phyloP scores from a whole-genome alignment of 2,113 vertebrate species.

The Hydropotes inermis region DNA sequence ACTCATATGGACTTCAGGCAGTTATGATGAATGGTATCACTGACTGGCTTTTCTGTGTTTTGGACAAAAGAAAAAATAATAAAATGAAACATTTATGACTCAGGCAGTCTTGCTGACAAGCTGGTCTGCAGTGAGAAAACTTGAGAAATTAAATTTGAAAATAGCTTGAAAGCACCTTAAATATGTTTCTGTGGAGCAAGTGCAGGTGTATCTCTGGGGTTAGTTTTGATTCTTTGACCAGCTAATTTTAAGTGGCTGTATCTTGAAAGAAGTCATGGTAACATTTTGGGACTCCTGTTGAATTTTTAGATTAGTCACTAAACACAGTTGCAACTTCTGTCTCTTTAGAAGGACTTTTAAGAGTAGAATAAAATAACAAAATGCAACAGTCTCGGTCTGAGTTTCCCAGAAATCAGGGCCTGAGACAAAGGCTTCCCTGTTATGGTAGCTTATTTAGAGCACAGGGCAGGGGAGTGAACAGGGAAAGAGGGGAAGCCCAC shows the following conservation, averaged over 20 bases:
- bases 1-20: neutral
- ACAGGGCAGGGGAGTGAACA: no score
- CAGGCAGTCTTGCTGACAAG: neutral
- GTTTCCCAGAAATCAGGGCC: neutral
- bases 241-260: slow-evolving; percentile 5
- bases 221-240: slow-evolving; percentile 1
- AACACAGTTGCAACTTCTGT: neutral
- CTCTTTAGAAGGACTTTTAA: slow-evolving; percentile 12
- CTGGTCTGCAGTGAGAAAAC: neutral
- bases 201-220: neutral
- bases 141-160: neutral
- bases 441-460: neutral
- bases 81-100: neutral
- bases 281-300: slow-evolving; percentile 17
- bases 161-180: neutral
- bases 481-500: neutral
- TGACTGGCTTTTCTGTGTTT: neutral
- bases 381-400: neutral
- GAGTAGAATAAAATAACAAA: neutral
- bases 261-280: slow-evolving; percentile 20
- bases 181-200: neutral
- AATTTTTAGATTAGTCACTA: slow-evolving; percentile 41
- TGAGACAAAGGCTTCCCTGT: neutral
- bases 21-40: neutral
- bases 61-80: neutral